A percentile compares a stretch with the other conserved stretches of the same genome.
These are phyloP conservation scores for Oithona nana DNA, from an alignment of 2,888 invertebrate species.

Conservation along the genomic window DNA sequence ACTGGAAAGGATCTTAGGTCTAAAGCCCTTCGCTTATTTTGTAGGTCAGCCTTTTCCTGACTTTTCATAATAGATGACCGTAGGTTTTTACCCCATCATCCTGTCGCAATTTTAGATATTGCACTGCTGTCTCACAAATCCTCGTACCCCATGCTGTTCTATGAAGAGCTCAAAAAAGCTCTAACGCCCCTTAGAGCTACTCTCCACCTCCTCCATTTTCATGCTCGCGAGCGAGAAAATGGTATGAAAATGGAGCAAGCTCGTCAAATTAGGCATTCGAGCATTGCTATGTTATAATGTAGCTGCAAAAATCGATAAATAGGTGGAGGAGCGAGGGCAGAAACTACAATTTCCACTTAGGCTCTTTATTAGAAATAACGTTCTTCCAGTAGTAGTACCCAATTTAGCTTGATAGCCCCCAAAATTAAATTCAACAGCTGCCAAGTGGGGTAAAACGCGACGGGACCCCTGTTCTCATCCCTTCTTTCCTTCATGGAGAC, in stretches of 20 bases:
- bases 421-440: neutral
- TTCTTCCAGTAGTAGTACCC: too few relatives aligned
- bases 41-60: too few relatives aligned
- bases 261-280: neutral
- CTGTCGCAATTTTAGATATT: neutral
- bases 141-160: neutral
- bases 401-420: neutral
- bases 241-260: neutral
- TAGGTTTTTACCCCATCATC: too few relatives aligned
- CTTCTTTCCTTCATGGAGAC: neutral
- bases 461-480: neutral
- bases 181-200: neutral
- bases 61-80: too few relatives aligned
- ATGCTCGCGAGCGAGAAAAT: neutral
- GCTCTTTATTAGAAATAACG: too few relatives aligned
- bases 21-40: too few relatives aligned
- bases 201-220: neutral
- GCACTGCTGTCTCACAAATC: neutral
- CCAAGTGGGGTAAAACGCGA: neutral
- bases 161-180: neutral
- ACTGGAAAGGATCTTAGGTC: too few relatives aligned
- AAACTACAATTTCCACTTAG: too few relatives aligned
- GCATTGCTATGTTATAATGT: too few relatives aligned
- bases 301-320: too few relatives aligned
- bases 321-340: too few relatives aligned